Evolutionary conservation across 2,797 vertebrate genomes (phyloP).

Genomic region (Sebastiscus albofasciatus): DNA sequence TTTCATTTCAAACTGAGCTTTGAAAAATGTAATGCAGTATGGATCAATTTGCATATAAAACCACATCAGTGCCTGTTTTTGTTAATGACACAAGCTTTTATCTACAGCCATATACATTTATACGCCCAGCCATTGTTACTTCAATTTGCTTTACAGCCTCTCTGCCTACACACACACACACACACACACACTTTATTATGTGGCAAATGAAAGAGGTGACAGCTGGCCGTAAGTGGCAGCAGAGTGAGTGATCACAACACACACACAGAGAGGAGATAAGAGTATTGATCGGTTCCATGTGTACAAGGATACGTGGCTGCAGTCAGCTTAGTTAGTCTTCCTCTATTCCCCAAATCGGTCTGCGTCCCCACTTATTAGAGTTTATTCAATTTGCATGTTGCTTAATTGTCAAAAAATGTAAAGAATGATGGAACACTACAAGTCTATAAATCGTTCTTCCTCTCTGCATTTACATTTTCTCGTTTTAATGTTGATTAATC

Average conservation of each 20-base stretch:
- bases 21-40: background rate
- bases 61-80: background rate
- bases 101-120: background rate
- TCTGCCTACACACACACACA: background rate
- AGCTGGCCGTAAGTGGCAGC: constrained; percentile 52
- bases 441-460: background rate
- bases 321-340: background rate
- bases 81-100: background rate
- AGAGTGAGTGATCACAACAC: constrained; percentile 50
- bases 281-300: constrained; percentile 47
- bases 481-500: background rate
- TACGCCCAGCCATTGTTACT: background rate
- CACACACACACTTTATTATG: constrained; percentile 18
- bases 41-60: background rate
- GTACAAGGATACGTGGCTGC: constrained; percentile 1
- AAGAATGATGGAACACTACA: background rate
- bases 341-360: background rate
- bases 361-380: background rate
- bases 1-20: background rate
- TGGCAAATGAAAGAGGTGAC: constrained; percentile 45
- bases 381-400: background rate
- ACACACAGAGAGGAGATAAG: constrained; percentile 36
- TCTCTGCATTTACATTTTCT: background rate
- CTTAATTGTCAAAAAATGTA: background rate
- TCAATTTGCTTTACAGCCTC: constrained; percentile 16